These are phyloP conservation scores for Sylvicola cinctus DNA, from an alignment of 2,888 invertebrate species.

Conservation along the genomic window DNA sequence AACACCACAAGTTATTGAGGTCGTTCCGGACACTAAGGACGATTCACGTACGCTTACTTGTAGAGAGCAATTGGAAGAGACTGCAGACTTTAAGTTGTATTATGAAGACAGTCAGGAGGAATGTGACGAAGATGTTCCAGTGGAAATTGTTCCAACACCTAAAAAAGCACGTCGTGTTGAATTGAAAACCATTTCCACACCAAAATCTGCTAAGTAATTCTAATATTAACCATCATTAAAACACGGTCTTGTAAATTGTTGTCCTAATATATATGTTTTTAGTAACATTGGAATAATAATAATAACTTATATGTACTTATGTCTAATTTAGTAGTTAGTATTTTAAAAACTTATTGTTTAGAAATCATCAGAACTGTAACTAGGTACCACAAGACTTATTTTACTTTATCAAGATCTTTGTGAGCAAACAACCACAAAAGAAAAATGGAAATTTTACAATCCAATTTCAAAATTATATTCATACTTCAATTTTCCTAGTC, in stretches of 20 bases:
- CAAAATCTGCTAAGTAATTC: slow-evolving; percentile 47
- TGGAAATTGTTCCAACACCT: slow-evolving; percentile 10
- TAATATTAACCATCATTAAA: slow-evolving; percentile 8
- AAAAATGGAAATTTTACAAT: too few relatives aligned
- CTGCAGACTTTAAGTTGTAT: slow-evolving; percentile 36
- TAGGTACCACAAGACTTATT: too few relatives aligned
- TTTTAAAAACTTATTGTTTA: too few relatives aligned
- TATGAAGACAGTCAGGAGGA: slow-evolving; percentile 34
- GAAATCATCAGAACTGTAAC: too few relatives aligned
- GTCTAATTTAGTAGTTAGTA: too few relatives aligned
- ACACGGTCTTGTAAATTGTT: background rate
- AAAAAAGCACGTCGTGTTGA: slow-evolving; percentile 47
- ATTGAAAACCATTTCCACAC: slow-evolving; percentile 58
- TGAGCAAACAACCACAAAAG: too few relatives aligned
- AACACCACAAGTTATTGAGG: slow-evolving; percentile 3
- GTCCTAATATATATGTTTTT: too few relatives aligned
- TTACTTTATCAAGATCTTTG: too few relatives aligned
- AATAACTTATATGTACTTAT: too few relatives aligned
- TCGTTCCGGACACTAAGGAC: background rate
- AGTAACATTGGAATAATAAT: too few relatives aligned
- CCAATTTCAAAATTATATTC: too few relatives aligned
- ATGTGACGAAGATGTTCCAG: slow-evolving; percentile 22
- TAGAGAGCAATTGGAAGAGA: slow-evolving; percentile 22
- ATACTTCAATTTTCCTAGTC: too few relatives aligned
- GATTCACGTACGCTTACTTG: background rate